Conservation (phyloP, 35 echinoderm and acorn worm genomes). For the Acanthaster planci region DNA sequence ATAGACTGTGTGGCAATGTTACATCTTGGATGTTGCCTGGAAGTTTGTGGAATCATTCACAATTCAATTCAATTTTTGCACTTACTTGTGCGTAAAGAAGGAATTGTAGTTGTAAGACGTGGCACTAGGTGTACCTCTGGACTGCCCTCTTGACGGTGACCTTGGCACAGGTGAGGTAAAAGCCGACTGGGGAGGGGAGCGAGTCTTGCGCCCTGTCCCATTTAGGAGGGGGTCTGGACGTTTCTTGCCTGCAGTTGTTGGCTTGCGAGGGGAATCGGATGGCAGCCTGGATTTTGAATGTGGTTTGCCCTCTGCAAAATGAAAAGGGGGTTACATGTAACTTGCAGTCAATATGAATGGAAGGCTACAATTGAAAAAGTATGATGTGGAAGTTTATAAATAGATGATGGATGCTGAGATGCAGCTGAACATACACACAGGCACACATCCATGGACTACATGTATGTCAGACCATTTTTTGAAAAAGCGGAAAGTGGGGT, state of each 20-base stretch:
- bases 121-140: conserved; percentile 30
- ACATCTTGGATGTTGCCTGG: no score
- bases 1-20: no score
- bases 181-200: conserved; percentile 27
- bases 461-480: no score
- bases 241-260: conserved; percentile 18
- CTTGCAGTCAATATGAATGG: no score
- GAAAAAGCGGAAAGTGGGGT: no score
- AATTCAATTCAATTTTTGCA: background rate
- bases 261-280: conserved; percentile 13
- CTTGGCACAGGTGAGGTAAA: conserved; percentile 37
- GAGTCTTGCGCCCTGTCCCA: conserved; percentile 23
- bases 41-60: background rate
- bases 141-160: conserved; percentile 48
- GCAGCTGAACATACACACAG: no score
- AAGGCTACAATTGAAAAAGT: no score
- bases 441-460: no score
- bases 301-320: conserved; percentile 22
- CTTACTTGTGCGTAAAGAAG: conserved; percentile 98
- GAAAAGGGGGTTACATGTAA: no score
- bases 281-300: conserved; percentile 37
- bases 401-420: no score
- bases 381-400: no score
- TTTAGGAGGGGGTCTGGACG: conserved; percentile 18
- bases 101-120: conserved; percentile 76